These are phyloP conservation scores for Cephalopholis sonnerati DNA, from an alignment of 2,113 vertebrate species.

Conservation along the genomic window DNA sequence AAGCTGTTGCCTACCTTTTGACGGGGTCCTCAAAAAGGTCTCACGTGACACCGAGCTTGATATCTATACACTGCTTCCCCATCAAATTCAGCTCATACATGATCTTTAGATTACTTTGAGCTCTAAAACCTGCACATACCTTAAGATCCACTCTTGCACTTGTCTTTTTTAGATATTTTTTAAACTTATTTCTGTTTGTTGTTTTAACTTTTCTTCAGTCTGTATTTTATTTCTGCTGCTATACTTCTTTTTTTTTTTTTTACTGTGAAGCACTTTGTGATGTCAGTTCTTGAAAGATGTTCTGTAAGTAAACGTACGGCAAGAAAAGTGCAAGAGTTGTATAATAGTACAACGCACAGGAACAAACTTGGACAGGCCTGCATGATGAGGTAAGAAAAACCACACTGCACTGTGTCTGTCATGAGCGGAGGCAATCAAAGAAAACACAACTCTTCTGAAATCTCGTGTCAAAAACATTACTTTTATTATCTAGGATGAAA, in stretches of 20 bases:
- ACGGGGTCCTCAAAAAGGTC: too few relatives aligned
- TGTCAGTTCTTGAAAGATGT: not conserved
- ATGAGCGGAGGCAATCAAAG: slow-evolving; percentile 23
- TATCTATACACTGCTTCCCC: not conserved
- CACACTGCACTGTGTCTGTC: not conserved
- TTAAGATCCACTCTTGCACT: too few relatives aligned
- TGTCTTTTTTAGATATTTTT: too few relatives aligned
- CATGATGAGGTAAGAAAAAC: not conserved
- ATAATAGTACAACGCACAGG: not conserved
- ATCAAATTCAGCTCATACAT: not conserved
- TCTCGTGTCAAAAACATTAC: slow-evolving; percentile 90
- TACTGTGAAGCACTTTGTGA: not conserved
- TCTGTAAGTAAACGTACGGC: not conserved
- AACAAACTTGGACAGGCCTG: not conserved
- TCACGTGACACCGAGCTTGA: not conserved
- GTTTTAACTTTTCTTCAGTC: too few relatives aligned
- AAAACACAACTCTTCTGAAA: slow-evolving; percentile 85
- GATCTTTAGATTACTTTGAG: not conserved
- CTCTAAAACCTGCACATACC: not conserved
- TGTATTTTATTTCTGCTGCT: too few relatives aligned
- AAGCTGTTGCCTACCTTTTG: not conserved
- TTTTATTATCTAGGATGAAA: slow-evolving; percentile 94
- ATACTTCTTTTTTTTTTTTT: too few relatives aligned
- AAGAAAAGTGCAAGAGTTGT: not conserved
- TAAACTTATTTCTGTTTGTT: not conserved